A percentile compares a stretch with the other conserved stretches of the same genome.
These are phyloP conservation scores for Mycteria americana DNA, from an alignment of 2,797 vertebrate genomes.

Conservation along the genomic window DNA sequence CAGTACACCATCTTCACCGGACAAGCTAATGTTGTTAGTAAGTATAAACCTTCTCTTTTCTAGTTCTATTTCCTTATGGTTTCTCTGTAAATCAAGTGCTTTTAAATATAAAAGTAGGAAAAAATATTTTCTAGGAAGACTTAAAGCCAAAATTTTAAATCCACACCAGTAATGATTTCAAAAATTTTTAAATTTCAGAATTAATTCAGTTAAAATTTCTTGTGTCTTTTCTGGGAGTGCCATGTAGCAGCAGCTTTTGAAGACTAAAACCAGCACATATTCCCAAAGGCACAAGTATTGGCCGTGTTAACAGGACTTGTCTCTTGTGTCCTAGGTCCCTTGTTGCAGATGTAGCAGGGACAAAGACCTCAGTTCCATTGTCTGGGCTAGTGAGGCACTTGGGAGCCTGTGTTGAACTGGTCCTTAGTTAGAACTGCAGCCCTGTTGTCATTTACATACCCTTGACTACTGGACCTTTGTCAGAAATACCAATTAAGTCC, in stretches of 20 bases:
- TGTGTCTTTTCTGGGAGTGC: neutral
- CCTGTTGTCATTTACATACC: neutral
- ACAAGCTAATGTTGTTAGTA: slow-evolving; percentile 95
- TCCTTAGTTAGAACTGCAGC: neutral
- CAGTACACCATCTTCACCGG: slow-evolving; percentile 98
- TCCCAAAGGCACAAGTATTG: neutral
- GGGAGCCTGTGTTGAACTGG: neutral
- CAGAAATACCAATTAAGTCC: neutral
- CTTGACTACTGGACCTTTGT: neutral
- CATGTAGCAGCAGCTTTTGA: neutral
- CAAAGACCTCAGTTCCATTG: neutral
- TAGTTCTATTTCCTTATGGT: neutral
- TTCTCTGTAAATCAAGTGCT: neutral
- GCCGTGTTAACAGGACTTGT: neutral
- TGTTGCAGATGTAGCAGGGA: neutral
- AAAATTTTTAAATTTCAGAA: neutral
- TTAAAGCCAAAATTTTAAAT: neutral
- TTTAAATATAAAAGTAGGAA: neutral
- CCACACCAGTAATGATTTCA: neutral
- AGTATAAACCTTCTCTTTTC: slow-evolving; percentile 73
- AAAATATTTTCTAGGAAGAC: neutral
- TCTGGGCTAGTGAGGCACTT: neutral
- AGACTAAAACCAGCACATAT: neutral
- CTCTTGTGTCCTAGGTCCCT: fast-evolving
- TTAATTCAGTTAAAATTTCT: neutral